Conservation (phyloP, 2,113 vertebrate genomes). For the Solea solea region DNA sequence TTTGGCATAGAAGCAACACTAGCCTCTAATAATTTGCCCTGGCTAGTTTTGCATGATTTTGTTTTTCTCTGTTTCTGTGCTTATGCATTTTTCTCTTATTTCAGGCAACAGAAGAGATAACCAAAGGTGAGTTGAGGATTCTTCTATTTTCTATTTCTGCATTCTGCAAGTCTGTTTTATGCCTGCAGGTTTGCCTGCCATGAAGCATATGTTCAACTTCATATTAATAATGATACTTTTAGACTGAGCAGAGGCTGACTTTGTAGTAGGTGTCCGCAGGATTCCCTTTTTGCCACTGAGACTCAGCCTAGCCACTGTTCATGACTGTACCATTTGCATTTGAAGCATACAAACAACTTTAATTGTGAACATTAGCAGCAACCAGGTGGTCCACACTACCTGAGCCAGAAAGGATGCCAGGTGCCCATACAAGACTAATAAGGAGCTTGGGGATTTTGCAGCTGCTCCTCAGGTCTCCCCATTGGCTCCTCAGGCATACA, state of each 20-base stretch:
- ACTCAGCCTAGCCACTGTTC: slow-evolving; percentile 5
- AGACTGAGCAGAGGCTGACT: slow-evolving; percentile 10
- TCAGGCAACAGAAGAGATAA: slow-evolving; percentile 98
- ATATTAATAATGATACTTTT: slow-evolving; percentile 4
- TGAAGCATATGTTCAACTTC: background rate
- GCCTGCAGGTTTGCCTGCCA: background rate
- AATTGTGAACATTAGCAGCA: slow-evolving; percentile 20
- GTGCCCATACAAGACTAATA: slow-evolving; percentile 56
- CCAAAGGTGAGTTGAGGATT: slow-evolving; percentile 90
- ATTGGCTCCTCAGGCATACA: slow-evolving; percentile 33
- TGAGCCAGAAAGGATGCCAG: slow-evolving; percentile 48
- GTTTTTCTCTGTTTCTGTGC: background rate
- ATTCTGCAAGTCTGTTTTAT: too few relatives aligned
- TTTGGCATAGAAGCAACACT: slow-evolving; percentile 43
- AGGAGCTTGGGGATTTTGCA: slow-evolving; percentile 58
- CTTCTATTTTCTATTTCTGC: background rate
- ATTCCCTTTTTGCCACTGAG: slow-evolving; percentile 17
- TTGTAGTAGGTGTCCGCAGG: background rate
- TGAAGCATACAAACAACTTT: slow-evolving; percentile 21
- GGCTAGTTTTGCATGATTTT: background rate
- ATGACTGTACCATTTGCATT: slow-evolving; percentile 10
- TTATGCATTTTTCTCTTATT: slow-evolving; percentile 49
- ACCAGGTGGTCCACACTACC: slow-evolving; percentile 43
- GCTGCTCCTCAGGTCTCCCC: slow-evolving; percentile 45
- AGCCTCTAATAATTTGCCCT: slow-evolving; percentile 9